Evolutionary conservation across 1,140 invertebrate species (phyloP), one percentile per base, ranked within the genome.

Genomic region (Rhopalosiphum maidis): DNA sequence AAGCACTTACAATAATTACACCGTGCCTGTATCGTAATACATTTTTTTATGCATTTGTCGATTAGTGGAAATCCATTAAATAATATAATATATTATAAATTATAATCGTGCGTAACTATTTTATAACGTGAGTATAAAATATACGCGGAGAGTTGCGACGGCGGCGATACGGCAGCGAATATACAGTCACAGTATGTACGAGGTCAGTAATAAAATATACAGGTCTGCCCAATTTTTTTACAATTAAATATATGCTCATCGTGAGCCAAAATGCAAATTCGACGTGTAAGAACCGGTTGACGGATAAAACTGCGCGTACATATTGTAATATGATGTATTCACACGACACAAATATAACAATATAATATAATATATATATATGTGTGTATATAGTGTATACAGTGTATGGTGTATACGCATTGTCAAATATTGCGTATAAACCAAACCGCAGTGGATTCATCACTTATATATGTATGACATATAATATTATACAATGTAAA

Each of bases 191-290:
- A 35, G 30, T 77, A n/a, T 77, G n/a, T 77, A 77, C 60, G 60
- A 77, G 60, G 60, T 89, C 46, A 89, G 87, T 89, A 51, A 54
- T 54, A 89, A 51, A 54, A 54, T 37, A 89, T 89, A 35, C 37
- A 86, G 83, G 83, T 86, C 37, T 43, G 83, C 37, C 37, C 41
- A 86, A 86, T 86, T 86, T 86, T 86, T 86, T 25, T 41, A 23
- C 41, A 86, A 86, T 86, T 86, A 25, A 86, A 85, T 30, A 43
- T 9, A 15, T 30, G 37, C 22, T 83, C 23, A 83, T 77, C 60
- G 30, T 15, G 60, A 77, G 60, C 30, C 41, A 86, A 86, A 68
- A 90, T 90, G 54, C 54, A 90, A 90, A 90, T 43, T 37, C 35
- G 3, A 55, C 6, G 0, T 2, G 0, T 22, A 9, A 60, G 55